A percentile compares a stretch with the other conserved stretches of the same genome.
Conservation (phyloP, 2,888 invertebrate genomes). For the Synanthedon vespiformis region DNA sequence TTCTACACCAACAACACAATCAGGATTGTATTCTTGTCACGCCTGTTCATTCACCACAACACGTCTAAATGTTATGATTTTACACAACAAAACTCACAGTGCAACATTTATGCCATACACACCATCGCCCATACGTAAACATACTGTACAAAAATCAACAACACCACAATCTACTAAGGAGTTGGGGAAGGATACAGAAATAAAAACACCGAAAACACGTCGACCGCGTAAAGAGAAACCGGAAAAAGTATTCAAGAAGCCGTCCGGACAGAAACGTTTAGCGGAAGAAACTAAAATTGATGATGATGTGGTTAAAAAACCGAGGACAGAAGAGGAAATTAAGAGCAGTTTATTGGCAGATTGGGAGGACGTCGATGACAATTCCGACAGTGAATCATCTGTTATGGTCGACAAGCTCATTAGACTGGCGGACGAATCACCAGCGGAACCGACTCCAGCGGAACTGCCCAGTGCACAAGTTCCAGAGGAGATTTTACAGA, state of each 20-base stretch:
- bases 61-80: constrained; percentile 78
- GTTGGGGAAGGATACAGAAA: constrained; percentile 7
- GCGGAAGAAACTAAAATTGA: constrained; percentile 34
- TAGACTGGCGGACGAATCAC: constrained; percentile 42
- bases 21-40: constrained; percentile 71
- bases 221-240: constrained; percentile 1
- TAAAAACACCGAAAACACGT: constrained; percentile 34
- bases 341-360: constrained; percentile 79
- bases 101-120: constrained; percentile 59
- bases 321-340: constrained; percentile 73
- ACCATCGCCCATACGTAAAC: constrained; percentile 52
- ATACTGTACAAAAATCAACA: constrained; percentile 21
- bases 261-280: constrained; percentile 43
- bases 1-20: constrained; percentile 28
- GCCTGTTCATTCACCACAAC: constrained; percentile 75
- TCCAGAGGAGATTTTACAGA: constrained; percentile 24
- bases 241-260: constrained; percentile 37
- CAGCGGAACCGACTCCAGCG: constrained; percentile 46
- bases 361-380: constrained; percentile 76
- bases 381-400: constrained; percentile 45
- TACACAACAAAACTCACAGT: constrained; percentile 79
- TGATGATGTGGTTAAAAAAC: constrained; percentile 48
- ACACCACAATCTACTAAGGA: constrained; percentile 33
- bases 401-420: constrained; percentile 30
- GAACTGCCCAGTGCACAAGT: constrained; percentile 36